These are phyloP conservation scores for Grantiella picta DNA, from an alignment of 2,113 vertebrate genomes.

Conservation along the genomic window DNA sequence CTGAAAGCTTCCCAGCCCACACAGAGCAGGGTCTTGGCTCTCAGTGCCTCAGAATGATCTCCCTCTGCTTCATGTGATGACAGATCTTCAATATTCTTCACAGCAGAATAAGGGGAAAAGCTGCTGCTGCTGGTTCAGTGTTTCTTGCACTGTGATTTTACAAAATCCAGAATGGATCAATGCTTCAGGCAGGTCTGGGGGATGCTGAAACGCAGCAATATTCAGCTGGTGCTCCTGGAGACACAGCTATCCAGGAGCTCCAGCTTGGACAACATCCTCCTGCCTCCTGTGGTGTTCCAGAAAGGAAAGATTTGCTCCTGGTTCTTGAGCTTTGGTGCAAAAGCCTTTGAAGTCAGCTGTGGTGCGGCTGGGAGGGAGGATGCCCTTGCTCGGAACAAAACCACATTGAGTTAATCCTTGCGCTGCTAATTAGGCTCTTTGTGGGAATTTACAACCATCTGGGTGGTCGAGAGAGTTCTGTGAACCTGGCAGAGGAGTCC, in stretches of 20 bases:
- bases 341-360: neutral
- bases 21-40: neutral
- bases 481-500: neutral
- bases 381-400: neutral
- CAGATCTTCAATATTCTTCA: neutral
- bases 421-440: neutral
- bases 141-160: neutral
- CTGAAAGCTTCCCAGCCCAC: neutral
- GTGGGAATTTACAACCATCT: neutral
- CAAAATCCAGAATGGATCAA: accelerated
- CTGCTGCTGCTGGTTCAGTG: neutral
- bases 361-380: neutral
- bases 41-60: neutral
- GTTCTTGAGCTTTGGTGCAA: neutral
- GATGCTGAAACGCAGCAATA: neutral
- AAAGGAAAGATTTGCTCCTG: neutral
- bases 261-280: neutral
- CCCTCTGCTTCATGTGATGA: neutral
- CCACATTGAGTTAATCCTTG: neutral
- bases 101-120: neutral
- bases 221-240: neutral
- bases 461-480: neutral
- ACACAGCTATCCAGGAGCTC: too few species aligned
- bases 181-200: neutral
- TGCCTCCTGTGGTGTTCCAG: neutral